These are phyloP conservation scores for Chrysina gloriosa DNA, from an alignment of 2,888 invertebrate species.

Conservation along the genomic window DNA sequence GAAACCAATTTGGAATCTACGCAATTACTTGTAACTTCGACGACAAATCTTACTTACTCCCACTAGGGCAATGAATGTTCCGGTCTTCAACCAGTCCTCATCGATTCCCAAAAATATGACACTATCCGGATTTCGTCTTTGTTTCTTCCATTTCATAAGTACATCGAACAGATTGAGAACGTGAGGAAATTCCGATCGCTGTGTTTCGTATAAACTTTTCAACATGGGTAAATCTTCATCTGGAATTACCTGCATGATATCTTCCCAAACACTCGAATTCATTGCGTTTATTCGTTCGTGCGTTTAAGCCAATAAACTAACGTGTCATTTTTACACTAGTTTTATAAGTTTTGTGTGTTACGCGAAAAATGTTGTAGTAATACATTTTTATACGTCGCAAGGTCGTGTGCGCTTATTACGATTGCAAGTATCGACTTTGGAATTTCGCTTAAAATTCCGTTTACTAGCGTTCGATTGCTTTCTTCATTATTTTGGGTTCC, in stretches of 20 bases:
- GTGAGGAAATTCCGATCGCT: conserved; percentile 61
- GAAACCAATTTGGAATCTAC: neutral
- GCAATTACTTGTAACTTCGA: neutral
- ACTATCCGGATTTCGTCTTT: conserved; percentile 46
- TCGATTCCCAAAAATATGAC: conserved; percentile 64
- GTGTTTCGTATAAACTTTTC: conserved; percentile 53
- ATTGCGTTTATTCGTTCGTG: too few species aligned
- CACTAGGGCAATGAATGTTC: conserved; percentile 13
- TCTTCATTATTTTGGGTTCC: too few species aligned
- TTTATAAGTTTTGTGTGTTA: too few species aligned
- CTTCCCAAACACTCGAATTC: too few species aligned
- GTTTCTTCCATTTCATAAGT: conserved; percentile 58
- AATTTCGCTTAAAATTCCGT: too few species aligned
- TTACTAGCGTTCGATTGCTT: too few species aligned
- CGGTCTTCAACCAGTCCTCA: conserved; percentile 52
- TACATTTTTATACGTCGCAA: too few species aligned
- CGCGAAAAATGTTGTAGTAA: too few species aligned
- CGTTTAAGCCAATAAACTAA: too few species aligned
- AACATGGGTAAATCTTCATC: conserved; percentile 55
- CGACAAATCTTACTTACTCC: conserved; percentile 1
- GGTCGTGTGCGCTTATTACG: too few species aligned
- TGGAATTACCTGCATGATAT: conserved; percentile 55
- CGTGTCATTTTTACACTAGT: too few species aligned
- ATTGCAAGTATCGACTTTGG: too few species aligned
- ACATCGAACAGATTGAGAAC: conserved; percentile 62